Evolutionary conservation across 2,113 vertebrate genomes (phyloP), one percentile per base, ranked within the genome.

Genomic region (Myotis brandtii): DNA sequence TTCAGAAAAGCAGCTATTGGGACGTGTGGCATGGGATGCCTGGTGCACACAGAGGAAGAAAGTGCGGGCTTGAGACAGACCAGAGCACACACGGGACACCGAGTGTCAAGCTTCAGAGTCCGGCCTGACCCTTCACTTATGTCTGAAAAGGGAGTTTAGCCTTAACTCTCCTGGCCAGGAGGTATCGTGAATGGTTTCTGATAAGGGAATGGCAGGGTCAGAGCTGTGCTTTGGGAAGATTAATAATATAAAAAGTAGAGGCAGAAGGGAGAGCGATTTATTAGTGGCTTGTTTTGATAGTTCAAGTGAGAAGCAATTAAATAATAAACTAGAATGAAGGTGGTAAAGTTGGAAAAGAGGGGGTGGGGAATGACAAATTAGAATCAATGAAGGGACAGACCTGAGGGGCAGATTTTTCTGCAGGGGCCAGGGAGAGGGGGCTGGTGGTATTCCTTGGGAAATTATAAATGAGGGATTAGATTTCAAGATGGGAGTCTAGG

Each of bases 401-500:
- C n/a, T n/a, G n/a, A n/a, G n/a, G n/a, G n/a, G n/a, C n/a, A n/a
- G 56, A 79, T 27, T 79, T 83, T 72, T 23, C 62, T 18, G 30
- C 17, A 72, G 30, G 34, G 83, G 14, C 62, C 9, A 59, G n/a
- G 23, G 88, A 70, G 40, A 86, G 18, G 87, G 43, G 23, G 7
- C 37, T 85, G 54, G 73, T 34, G 64, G 34, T 75, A 34, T 40
- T 82, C 32, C 43, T 34, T 56, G 83, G 73, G 64, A 69, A 46
- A 62, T 75, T 81, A 66, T 7, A 89, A 37, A 75, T 32, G 23
- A 12, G 7, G 88, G 75, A 79, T 86, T 81, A 40, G 88, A 46
- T 92, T 90, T 90, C 81, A 94, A 92, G 69, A 91, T 48, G 72
- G 34, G 27, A 95, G 93, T 91, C 85, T 90, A 89, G 37, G 50